phyloP scores from a whole-genome alignment of 2,113 vertebrate genomes.

The Salvelinus alpinus region DNA sequence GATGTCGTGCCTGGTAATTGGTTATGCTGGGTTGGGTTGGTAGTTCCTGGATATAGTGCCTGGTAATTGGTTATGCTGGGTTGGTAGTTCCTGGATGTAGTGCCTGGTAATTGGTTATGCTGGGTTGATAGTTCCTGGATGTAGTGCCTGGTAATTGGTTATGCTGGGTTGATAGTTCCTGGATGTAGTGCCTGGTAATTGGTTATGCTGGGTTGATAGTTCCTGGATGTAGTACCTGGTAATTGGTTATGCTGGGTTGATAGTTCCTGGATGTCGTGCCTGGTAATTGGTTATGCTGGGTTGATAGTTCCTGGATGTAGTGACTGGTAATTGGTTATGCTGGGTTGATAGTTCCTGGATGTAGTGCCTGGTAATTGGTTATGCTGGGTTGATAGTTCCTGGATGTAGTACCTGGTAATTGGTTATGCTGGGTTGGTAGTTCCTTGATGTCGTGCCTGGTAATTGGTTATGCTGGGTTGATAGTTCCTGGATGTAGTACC shows the following conservation, averaged over 20 bases:
- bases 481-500: neutral
- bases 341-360: constrained; percentile 23
- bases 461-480: too few species aligned
- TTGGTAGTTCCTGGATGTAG: constrained; percentile 9
- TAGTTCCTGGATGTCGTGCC: constrained; percentile 13
- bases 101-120: too few species aligned
- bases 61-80: too few species aligned
- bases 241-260: neutral
- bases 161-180: neutral
- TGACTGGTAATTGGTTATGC: too few species aligned
- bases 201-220: constrained; percentile 5
- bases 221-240: constrained; percentile 1
- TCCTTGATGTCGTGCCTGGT: neutral
- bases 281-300: too few species aligned
- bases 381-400: constrained; percentile 8
- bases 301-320: constrained; percentile 23
- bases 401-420: neutral
- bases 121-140: constrained; percentile 3
- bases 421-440: neutral
- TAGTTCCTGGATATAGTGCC: constrained; percentile 13
- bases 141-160: neutral
- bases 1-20: neutral
- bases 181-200: constrained; percentile 1
- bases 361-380: neutral
- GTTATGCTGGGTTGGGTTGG: neutral